Evolutionary conservation across 2,113 vertebrate species (phyloP), one percentile per base, ranked within the genome.

Genomic region (Ibidorhyncha struthersii): DNA sequence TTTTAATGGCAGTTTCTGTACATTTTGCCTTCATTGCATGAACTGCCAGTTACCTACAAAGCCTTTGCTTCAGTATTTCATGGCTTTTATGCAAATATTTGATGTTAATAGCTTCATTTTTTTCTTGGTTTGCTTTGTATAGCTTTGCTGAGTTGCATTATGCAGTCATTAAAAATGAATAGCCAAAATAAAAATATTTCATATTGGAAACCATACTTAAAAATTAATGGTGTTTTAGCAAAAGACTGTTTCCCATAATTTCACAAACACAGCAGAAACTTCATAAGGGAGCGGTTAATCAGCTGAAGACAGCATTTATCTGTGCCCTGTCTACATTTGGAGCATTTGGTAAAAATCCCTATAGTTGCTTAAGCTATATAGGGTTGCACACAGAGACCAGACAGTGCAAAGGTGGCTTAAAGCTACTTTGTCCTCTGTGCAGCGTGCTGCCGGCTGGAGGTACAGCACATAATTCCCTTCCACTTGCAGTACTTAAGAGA

Each of bases 121-220:
- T 90, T 92, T 56, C 70, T 89, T 77, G 32, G 70, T 91, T 96
- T 91, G 70, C 66, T 76, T 80, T 77, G 36, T 80, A 82, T 73
- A 72, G 50, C 91, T 97, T 93, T 93, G 78, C 93, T 86, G 91
- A 96, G 49, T 93, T 95, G 86, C 89, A 95, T 59, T 92, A 93
- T 73, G 78, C 17, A 90, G 74, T 91, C 93, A 96, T 96, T 96
- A 96, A 97, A 97, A 94, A 96, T 95, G 49, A 91, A 97, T 85
- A 93, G 66, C 70, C 90, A 95, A 97, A 97, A 96, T 91, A 97
- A 96, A 96, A 97, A 91, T 95, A 96, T 87, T 95, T 97, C 84
- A 91, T 89, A 93, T 90, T 93, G 78, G 93, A 96, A 96, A 88
- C 74, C 56, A 67, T 91, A 90, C 66, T 96, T 96, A 94, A 97